Conservation (phyloP, 2,797 vertebrate species). For the Acanthurus leucopareius region DNA sequence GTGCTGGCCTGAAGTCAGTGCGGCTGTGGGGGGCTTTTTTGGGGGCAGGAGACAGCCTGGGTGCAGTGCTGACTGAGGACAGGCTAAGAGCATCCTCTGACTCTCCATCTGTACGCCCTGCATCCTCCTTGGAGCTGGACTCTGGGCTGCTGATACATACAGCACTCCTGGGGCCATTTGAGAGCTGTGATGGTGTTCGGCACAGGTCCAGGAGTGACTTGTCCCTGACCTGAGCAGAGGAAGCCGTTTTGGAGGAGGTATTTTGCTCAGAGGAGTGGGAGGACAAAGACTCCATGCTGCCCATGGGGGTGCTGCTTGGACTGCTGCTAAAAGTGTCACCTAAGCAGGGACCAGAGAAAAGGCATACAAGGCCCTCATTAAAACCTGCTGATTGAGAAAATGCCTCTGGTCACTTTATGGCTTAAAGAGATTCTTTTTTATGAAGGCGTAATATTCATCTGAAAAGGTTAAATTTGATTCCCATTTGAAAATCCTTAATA, state of each 20-base stretch:
- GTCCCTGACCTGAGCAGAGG: slow-evolving; percentile 82
- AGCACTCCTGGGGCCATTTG: slow-evolving; percentile 87
- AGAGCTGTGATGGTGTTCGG: slow-evolving; percentile 74
- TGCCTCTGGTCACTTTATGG: background rate
- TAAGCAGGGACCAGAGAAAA: slow-evolving; percentile 81
- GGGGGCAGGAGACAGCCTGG: slow-evolving; percentile 82
- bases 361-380: slow-evolving; percentile 73
- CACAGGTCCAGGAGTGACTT: slow-evolving; percentile 74
- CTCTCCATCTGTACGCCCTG: slow-evolving; percentile 90
- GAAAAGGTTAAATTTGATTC: background rate
- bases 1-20: slow-evolving; percentile 80
- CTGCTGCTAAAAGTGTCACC: slow-evolving; percentile 97
- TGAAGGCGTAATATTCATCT: background rate
- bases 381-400: slow-evolving; percentile 59
- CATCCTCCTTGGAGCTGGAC: slow-evolving; percentile 93
- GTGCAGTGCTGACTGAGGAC: slow-evolving; percentile 81
- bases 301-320: slow-evolving; percentile 95
- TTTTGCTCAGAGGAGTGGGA: slow-evolving; percentile 98
- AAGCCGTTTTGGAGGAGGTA: slow-evolving; percentile 87
- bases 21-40: slow-evolving; percentile 87
- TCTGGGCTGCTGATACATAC: slow-evolving; percentile 91
- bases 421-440: background rate
- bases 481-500: background rate
- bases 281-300: slow-evolving; percentile 97
- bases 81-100: slow-evolving; percentile 90